Percentiles rank a stretch among this genome's conserved stretches.
Evolutionary conservation across 2,797 vertebrate genomes (phyloP).

Genomic region (Pteropus rufus): DNA sequence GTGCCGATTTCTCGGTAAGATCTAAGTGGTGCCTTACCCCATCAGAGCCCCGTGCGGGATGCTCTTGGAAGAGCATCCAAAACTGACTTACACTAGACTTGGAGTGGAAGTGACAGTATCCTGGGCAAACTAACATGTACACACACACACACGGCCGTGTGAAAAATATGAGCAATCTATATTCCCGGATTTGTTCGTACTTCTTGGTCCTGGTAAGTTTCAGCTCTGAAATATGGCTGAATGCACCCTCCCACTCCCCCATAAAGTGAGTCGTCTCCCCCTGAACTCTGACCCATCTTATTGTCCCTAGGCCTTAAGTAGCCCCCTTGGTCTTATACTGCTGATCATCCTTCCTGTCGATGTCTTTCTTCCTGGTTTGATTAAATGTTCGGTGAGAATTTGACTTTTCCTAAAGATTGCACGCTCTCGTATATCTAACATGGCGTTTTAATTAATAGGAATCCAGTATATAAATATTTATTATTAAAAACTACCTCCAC

Average conservation of each 20-base stretch:
- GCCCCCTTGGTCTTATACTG: rapidly evolving
- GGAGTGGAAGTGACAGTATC: not conserved
- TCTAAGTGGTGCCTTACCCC: not conserved
- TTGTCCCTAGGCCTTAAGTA: rapidly evolving
- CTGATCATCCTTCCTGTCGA: rapidly evolving
- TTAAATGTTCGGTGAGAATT: not conserved
- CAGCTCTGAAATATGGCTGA: not conserved
- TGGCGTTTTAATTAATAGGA: not conserved
- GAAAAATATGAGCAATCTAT: not conserved
- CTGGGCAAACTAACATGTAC: not conserved
- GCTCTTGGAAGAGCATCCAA: not conserved
- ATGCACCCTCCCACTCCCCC: not conserved
- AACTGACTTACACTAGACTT: not conserved
- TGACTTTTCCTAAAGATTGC: not conserved
- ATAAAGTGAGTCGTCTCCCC: rapidly evolving
- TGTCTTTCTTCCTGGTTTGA: not conserved
- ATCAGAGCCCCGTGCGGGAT: rapidly evolving
- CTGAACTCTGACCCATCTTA: too few species aligned
- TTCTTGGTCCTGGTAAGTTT: not conserved
- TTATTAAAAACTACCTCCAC: not conserved
- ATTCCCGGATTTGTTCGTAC: rapidly evolving
- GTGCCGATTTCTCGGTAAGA: not conserved
- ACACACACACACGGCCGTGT: rapidly evolving
- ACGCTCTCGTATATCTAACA: not conserved
- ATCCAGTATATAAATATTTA: not conserved